Percentiles rank a stretch among this genome's conserved stretches.
phyloP scores from a whole-genome alignment of 2,113 vertebrate species.

The Onychostoma macrolepis region DNA sequence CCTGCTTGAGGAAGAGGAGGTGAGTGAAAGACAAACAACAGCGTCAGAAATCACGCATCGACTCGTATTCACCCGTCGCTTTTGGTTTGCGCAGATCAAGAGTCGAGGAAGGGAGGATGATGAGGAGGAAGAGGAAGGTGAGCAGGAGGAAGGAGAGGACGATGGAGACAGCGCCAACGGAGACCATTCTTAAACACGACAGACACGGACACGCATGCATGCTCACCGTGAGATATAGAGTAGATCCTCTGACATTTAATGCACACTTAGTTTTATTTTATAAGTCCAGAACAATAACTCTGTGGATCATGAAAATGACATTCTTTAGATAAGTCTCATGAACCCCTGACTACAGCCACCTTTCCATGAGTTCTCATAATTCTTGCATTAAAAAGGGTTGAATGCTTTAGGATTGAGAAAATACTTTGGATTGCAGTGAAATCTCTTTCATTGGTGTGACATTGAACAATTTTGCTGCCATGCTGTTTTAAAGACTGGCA shows the following conservation, averaged over 20 bases:
- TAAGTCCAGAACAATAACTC: not conserved
- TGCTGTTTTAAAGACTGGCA: not conserved
- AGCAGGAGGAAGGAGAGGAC: slow-evolving; percentile 56
- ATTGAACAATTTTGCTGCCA: not conserved
- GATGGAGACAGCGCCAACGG: slow-evolving; percentile 55
- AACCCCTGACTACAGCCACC: not conserved
- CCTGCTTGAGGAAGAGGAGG: slow-evolving; percentile 83
- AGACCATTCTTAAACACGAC: slow-evolving; percentile 44
- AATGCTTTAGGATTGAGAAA: not conserved
- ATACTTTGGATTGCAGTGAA: not conserved
- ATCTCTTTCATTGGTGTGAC: not conserved
- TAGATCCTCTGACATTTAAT: not conserved
- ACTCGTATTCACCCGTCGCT: not conserved
- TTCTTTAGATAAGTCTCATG: not conserved
- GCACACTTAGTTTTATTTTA: not conserved
- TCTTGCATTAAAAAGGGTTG: not conserved
- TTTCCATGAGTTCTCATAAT: not conserved
- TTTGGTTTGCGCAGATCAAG: slow-evolving; percentile 43
- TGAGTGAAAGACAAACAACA: slow-evolving; percentile 40
- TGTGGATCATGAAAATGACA: not conserved
- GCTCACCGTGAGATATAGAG: slow-evolving; percentile 27
- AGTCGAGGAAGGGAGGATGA: slow-evolving; percentile 52
- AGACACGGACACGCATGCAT: slow-evolving; percentile 20
- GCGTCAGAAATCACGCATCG: not conserved
- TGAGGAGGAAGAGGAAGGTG: slow-evolving; percentile 51